A percentile compares a stretch with the other conserved stretches of the same genome.
phyloP scores from a whole-genome alignment of 2,797 vertebrate species.

The Emys orbicularis region DNA sequence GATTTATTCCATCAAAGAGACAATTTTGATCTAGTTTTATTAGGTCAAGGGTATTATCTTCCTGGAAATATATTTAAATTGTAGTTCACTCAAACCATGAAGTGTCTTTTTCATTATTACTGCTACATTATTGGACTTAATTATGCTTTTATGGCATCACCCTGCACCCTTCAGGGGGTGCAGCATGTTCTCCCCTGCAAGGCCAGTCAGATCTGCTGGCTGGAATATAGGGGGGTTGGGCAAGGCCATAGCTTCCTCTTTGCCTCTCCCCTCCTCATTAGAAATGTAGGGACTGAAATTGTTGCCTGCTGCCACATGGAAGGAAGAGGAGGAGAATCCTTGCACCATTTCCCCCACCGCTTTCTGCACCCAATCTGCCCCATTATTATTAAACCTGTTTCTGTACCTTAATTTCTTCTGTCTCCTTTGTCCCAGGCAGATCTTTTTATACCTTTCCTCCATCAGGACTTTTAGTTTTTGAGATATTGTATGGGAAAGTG shows the following conservation, averaged over 20 bases:
- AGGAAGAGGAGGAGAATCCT: background rate
- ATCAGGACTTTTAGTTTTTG: background rate
- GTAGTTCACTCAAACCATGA: background rate
- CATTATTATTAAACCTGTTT: background rate
- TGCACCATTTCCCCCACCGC: background rate
- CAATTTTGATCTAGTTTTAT: background rate
- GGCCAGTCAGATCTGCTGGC: rapidly evolving
- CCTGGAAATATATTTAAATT: background rate
- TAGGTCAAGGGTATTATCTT: background rate
- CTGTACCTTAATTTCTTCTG: background rate
- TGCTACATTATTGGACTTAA: background rate
- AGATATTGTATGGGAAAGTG: background rate
- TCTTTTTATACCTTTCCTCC: background rate
- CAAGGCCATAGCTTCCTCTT: background rate
- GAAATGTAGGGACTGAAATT: background rate
- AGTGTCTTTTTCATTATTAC: background rate
- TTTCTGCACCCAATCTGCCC: background rate
- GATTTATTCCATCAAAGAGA: background rate
- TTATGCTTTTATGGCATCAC: background rate
- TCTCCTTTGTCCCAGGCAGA: background rate
- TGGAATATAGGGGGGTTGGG: background rate
- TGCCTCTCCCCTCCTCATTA: background rate
- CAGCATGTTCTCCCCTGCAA: background rate
- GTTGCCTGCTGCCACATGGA: background rate
- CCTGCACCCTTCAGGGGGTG: background rate